phyloP scores from a whole-genome alignment of 2,888 invertebrate genomes.

The Cataglyphis cursor region DNA sequence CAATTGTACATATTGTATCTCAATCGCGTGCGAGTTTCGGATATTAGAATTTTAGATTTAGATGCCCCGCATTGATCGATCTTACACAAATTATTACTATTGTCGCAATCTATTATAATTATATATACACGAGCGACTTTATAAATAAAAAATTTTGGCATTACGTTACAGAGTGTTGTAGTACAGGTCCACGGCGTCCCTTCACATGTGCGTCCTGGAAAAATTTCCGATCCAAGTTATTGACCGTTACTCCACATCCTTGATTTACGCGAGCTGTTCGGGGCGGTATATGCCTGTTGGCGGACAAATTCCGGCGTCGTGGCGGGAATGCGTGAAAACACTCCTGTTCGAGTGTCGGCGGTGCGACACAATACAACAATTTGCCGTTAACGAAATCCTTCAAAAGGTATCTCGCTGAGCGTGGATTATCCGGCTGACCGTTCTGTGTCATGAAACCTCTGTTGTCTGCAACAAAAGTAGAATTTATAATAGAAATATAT shows the following conservation, averaged over 20 bases:
- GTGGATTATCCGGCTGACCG: constrained; percentile 97
- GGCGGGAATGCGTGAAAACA: constrained; percentile 89
- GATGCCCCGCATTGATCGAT: background rate
- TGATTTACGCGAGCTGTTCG: constrained; percentile 88
- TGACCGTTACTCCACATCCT: constrained; percentile 87
- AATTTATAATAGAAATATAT: constrained; percentile 10
- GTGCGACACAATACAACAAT: constrained; percentile 93
- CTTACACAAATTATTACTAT: constrained; percentile 49
- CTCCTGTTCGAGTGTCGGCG: constrained; percentile 90
- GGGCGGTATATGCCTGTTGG: constrained; percentile 87
- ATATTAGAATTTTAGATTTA: constrained; percentile 2
- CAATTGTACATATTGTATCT: constrained; percentile 23
- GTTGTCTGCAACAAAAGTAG: constrained; percentile 89
- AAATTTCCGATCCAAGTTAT: constrained; percentile 90
- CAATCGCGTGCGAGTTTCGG: background rate
- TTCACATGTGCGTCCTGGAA: constrained; percentile 86
- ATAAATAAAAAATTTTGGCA: constrained; percentile 63
- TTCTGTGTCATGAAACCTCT: constrained; percentile 98
- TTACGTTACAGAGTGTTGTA: constrained; percentile 67
- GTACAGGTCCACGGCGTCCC: constrained; percentile 69
- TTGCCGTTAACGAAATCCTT: constrained; percentile 97
- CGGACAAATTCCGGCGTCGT: constrained; percentile 84
- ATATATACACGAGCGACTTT: constrained; percentile 60
- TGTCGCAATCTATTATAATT: constrained; percentile 43
- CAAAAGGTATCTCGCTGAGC: constrained; percentile 95